Conservation (phyloP, 2,888 invertebrate species). For the Neoaliturus tenellus region DNA sequence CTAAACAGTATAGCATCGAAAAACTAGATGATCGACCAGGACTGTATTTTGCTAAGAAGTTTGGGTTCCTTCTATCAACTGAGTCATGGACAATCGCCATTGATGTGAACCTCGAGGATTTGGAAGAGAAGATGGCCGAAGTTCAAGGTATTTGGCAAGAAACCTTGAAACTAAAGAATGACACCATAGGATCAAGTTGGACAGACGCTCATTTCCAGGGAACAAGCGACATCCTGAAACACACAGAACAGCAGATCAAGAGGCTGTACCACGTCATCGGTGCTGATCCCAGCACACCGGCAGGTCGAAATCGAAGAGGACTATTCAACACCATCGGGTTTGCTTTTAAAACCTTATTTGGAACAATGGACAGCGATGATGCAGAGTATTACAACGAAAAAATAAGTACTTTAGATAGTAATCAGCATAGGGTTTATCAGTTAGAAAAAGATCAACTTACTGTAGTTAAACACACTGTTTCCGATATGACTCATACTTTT, state of each 20-base stretch:
- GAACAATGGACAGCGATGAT: slow-evolving; percentile 31
- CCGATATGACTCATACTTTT: background rate
- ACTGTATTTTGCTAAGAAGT: slow-evolving; percentile 21
- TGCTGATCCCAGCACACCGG: background rate
- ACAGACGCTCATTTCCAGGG: background rate
- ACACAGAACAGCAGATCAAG: background rate
- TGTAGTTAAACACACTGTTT: slow-evolving; percentile 5
- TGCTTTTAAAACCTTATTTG: slow-evolving; percentile 17
- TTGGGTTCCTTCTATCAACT: background rate
- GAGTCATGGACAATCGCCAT: slow-evolving; percentile 22
- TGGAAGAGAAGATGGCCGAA: background rate
- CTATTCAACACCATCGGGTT: background rate
- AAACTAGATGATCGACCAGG: slow-evolving; percentile 3
- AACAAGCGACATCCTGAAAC: background rate
- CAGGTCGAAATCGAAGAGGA: background rate
- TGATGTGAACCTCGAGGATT: background rate
- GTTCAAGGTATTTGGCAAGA: background rate
- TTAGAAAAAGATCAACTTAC: slow-evolving; percentile 38
- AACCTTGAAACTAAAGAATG: background rate
- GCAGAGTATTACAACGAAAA: slow-evolving; percentile 32
- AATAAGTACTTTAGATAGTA: slow-evolving; percentile 17
- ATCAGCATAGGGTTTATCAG: slow-evolving; percentile 34
- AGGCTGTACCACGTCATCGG: slow-evolving; percentile 1
- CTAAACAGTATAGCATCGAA: background rate
- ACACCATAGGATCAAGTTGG: slow-evolving; percentile 1